These are phyloP conservation scores for Echinometra lucunter DNA, from an alignment of 53 echinoderm and acorn worm species.

Conservation along the genomic window DNA sequence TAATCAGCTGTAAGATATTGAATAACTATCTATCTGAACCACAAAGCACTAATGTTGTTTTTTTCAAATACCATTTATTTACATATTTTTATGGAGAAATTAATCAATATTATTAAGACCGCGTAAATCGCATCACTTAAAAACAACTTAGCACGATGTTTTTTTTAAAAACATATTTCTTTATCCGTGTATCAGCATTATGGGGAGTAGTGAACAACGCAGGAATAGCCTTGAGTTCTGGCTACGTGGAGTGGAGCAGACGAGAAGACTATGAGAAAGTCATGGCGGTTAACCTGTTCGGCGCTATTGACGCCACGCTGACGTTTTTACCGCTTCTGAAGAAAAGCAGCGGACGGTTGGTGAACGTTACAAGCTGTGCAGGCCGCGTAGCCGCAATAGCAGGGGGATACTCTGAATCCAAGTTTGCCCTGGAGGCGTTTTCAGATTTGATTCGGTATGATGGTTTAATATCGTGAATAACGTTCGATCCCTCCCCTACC, in stretches of 20 bases:
- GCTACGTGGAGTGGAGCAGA: slow-evolving; percentile 67
- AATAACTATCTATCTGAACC: too few relatives aligned
- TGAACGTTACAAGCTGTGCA: slow-evolving; percentile 78
- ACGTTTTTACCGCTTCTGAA: slow-evolving; percentile 81
- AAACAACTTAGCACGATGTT: too few relatives aligned
- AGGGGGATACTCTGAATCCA: slow-evolving; percentile 51
- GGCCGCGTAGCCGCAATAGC: slow-evolving; percentile 40
- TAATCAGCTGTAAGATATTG: too few relatives aligned
- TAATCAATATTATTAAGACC: too few relatives aligned
- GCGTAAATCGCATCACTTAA: too few relatives aligned
- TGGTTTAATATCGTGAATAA: background rate
- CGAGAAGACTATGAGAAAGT: slow-evolving; percentile 67
- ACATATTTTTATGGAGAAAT: too few relatives aligned
- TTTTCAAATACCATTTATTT: too few relatives aligned
- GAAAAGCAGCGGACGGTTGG: slow-evolving; percentile 79
- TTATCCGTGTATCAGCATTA: slow-evolving; percentile 53
- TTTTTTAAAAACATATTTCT: background rate
- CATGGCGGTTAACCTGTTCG: slow-evolving; percentile 74
- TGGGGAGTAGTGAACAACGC: slow-evolving; percentile 92
- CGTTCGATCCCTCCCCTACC: background rate
- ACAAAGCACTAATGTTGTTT: too few relatives aligned
- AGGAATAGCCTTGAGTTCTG: slow-evolving; percentile 64
- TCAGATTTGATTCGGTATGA: slow-evolving; percentile 32
- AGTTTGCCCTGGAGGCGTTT: slow-evolving; percentile 21
- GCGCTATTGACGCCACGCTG: slow-evolving; percentile 75